A percentile compares a stretch with the other conserved stretches of the same genome.
Conservation (phyloP, 2,888 invertebrate species). For the Halictus ligatus region DNA sequence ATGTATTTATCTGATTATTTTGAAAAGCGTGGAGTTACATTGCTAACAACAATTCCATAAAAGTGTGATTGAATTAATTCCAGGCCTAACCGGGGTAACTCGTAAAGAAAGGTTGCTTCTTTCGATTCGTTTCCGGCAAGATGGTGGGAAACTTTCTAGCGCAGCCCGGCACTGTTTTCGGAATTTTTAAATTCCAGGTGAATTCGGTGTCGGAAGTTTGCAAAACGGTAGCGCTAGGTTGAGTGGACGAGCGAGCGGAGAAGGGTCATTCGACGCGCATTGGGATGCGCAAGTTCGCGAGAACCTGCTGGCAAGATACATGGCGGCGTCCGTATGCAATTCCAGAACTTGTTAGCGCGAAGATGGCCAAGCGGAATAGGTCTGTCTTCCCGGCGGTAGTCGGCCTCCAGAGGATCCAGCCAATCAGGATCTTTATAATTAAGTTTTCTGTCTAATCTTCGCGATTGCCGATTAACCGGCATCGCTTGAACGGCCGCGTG, state of each 20-base stretch:
- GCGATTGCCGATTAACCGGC: conserved; percentile 78
- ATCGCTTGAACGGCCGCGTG: conserved; percentile 60
- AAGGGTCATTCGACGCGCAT: not conserved
- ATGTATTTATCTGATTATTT: no score
- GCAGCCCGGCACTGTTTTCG: not conserved
- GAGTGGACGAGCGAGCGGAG: not conserved
- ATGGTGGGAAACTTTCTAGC: not conserved
- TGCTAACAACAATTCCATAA: not conserved
- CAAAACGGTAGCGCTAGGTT: not conserved
- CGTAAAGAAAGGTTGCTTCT: not conserved
- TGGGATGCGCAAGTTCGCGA: conserved; percentile 1
- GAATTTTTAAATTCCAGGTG: no score
- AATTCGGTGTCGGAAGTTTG: not conserved
- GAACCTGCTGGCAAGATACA: conserved; percentile 34
- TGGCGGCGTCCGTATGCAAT: conserved; percentile 48
- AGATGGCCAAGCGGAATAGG: conserved; percentile 38
- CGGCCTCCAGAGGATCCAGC: conserved; percentile 77
- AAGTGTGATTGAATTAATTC: no score
- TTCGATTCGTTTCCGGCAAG: not conserved
- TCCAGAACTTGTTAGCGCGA: conserved; percentile 60
- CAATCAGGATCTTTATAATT: conserved; percentile 83
- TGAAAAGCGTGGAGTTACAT: no score
- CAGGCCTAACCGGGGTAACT: not conserved
- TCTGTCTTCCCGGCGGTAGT: conserved; percentile 56
- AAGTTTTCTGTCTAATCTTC: conserved; percentile 82